These are phyloP conservation scores for Encarsia formosa DNA, from an alignment of 2,888 invertebrate species.

Conservation along the genomic window DNA sequence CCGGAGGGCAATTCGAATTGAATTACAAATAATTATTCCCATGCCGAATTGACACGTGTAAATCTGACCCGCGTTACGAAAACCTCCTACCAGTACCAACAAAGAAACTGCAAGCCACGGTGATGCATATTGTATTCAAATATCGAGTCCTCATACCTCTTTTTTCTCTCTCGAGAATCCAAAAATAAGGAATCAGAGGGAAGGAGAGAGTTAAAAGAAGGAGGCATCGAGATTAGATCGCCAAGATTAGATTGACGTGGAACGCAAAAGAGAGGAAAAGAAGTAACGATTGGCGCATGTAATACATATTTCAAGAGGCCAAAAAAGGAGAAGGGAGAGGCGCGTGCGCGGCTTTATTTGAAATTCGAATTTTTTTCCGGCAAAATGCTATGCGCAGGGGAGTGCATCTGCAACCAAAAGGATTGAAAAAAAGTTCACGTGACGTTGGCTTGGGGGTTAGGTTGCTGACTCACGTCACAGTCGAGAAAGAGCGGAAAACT, in stretches of 20 bases:
- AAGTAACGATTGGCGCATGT: constrained; percentile 8
- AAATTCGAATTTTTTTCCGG: constrained; percentile 3
- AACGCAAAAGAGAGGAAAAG: not conserved
- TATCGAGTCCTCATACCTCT: constrained; percentile 6
- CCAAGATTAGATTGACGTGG: constrained; percentile 12
- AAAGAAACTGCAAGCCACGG: not conserved
- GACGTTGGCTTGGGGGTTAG: too few species aligned
- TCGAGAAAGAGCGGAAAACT: too few species aligned
- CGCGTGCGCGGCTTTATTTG: constrained; percentile 13
- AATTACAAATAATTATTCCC: too few species aligned
- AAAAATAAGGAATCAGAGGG: constrained; percentile 6
- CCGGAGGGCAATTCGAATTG: too few species aligned
- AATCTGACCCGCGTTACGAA: too few species aligned
- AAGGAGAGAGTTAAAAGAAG: not conserved
- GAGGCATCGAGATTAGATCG: constrained; percentile 11
- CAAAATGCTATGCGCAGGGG: constrained; percentile 13
- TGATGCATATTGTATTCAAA: constrained; percentile 23
- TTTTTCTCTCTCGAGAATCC: constrained; percentile 5
- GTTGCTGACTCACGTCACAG: too few species aligned
- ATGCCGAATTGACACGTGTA: too few species aligned
- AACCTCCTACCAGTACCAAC: not conserved
- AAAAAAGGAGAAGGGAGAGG: not conserved
- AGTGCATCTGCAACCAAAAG: not conserved
- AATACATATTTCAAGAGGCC: constrained; percentile 19
- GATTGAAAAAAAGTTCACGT: too few species aligned